Base-by-base conservation (phyloP, 2,888 invertebrate species). In the Pachliopta kotzebuea region DNA sequence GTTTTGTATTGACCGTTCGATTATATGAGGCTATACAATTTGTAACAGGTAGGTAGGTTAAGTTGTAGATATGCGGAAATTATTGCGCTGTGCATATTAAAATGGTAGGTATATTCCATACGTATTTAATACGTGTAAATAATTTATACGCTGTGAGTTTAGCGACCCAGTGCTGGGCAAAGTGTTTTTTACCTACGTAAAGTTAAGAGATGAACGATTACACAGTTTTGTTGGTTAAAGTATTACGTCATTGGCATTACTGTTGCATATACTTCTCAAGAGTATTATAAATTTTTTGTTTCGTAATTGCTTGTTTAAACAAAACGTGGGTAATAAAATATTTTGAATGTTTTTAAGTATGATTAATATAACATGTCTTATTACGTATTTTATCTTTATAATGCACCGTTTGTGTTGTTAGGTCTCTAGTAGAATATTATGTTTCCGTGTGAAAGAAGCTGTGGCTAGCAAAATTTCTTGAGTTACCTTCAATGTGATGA, bases 31-130 rank as follows among this genome's bases (percentile, higher is more conserved):
- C 50, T 18, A 57, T 21, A 42, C 11, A 20, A 56, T 24, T 2
- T 37, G 52, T 52, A 26, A 56, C 23, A 56, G 37, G n/a, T 61
- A 50, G 9, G 55, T 23, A 49, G 9, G 50, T 49, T n/a, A n/a
- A 26, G 18, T 31, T 31, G 49, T 62, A 52, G 50, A 21, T n/a
- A 21, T 52, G 50, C 50, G 52, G 60, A 60, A 53, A 60, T 60
- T 31, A 31, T 52, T 53, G 50, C 29, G 17, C 52, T 21, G 20
- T 31, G 52, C 37, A 53, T 60, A 53, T 53, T 60, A 52, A 60
- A 53, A n/a, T n/a, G 18, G 11, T 60, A 8, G 52, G 31, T 60
- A 53, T 60, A 52, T 60, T 53, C 52, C 59, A 52, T 52, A 60
- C 21, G 23, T n/a, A n/a, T 45, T 45, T 45, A 45, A n/a, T 45